Conservation (phyloP, 30 jellyfish, hydroid and myxozoan genomes). For the Turritopsis rubra region DNA sequence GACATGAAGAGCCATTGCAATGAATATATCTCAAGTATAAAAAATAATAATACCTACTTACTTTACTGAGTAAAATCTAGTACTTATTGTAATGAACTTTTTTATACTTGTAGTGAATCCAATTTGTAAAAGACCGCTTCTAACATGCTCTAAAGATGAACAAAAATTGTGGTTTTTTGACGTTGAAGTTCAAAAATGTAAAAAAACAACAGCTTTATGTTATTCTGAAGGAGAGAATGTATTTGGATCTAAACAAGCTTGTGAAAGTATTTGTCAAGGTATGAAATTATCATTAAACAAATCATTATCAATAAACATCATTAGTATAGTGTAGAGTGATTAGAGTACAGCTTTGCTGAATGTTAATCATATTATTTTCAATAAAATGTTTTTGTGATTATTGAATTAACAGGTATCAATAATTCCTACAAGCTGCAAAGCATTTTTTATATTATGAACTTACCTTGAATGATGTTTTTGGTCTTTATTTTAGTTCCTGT, state of each 20-base stretch:
- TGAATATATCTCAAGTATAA: no score
- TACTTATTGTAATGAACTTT: not conserved
- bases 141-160: not conserved
- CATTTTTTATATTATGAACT: not conserved
- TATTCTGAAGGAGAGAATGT: not conserved
- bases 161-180: not conserved
- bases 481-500: not conserved
- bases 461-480: not conserved
- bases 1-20: no score
- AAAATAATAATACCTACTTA: no score
- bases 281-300: not conserved
- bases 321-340: no score
- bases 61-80: no score
- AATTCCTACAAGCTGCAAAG: not conserved
- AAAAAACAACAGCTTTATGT: not conserved
- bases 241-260: not conserved
- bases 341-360: no score
- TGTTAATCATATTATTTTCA: no score
- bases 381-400: no score
- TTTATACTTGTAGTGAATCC: not conserved
- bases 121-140: not conserved
- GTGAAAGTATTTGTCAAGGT: not conserved
- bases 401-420: not conserved
- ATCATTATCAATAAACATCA: no score
- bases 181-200: not conserved